Percentiles rank a stretch among this genome's conserved stretches.
These are phyloP conservation scores for Lagodon rhomboides DNA, from an alignment of 2,797 vertebrate species.

Conservation along the genomic window DNA sequence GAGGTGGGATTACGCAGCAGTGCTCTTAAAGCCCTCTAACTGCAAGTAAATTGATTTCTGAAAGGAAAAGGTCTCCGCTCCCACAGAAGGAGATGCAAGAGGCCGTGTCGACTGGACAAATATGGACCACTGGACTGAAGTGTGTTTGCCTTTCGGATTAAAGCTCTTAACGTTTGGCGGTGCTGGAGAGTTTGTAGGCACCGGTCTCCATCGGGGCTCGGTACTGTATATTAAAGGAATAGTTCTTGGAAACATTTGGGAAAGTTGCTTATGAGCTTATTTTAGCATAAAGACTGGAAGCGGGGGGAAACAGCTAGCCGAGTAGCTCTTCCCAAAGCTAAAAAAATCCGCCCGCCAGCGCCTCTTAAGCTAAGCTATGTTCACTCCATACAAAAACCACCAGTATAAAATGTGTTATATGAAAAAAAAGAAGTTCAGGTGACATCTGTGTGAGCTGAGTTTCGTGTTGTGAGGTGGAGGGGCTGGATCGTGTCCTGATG, in stretches of 20 bases:
- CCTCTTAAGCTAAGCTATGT: background rate
- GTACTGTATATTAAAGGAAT: background rate
- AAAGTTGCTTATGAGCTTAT: background rate
- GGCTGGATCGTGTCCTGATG: too few relatives aligned
- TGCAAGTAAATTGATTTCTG: conserved; percentile 72
- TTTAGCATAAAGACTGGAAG: background rate
- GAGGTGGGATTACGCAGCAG: conserved; percentile 72
- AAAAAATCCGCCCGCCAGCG: background rate
- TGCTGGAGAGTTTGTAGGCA: background rate
- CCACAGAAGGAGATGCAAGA: conserved; percentile 39
- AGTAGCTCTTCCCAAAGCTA: background rate
- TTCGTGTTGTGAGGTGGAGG: too few relatives aligned
- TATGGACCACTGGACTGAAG: background rate
- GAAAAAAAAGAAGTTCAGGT: too few relatives aligned
- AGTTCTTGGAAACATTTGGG: background rate
- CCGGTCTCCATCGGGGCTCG: conserved; percentile 1
- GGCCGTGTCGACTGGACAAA: conserved; percentile 11
- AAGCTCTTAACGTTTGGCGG: background rate
- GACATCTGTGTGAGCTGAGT: too few relatives aligned
- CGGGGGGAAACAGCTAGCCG: background rate
- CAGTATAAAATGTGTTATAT: too few relatives aligned
- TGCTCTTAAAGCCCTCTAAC: conserved; percentile 57
- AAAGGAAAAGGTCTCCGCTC: conserved; percentile 39
- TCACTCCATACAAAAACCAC: background rate
- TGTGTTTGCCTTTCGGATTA: conserved; percentile 1